Evolutionary conservation across 2,113 vertebrate genomes (phyloP).

Genomic region (Conger conger): DNA sequence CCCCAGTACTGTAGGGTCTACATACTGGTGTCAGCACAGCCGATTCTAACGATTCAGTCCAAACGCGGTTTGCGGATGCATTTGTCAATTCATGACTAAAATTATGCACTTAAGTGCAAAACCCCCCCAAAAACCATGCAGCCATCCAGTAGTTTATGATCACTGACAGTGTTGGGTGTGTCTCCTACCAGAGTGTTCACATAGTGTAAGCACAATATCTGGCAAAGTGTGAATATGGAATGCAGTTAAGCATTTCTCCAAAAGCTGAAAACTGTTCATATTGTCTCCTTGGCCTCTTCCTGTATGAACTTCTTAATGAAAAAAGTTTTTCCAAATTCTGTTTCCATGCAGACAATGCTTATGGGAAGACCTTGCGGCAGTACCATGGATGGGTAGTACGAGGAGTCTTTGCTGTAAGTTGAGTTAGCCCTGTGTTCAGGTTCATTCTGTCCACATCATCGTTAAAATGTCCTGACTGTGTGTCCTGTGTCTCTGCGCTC

Average conservation of each 20-base stretch:
- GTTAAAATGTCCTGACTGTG: not conserved
- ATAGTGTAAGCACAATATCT: not conserved
- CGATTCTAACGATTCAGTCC: no score
- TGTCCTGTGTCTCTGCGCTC: conserved; percentile 45
- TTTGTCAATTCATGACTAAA: no score
- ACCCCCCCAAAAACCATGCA: no score
- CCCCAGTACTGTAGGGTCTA: no score
- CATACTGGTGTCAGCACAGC: no score
- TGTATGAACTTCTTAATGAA: not conserved
- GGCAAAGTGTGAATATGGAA: not conserved
- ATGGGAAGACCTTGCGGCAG: conserved; percentile 88
- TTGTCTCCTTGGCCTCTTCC: not conserved
- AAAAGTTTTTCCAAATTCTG: not conserved
- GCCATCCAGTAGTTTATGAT: no score
- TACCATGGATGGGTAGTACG: conserved; percentile 97
- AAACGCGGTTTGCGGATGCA: not conserved
- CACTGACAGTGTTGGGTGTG: not conserved
- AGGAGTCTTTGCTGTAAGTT: conserved; percentile 92
- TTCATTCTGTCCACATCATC: not conserved
- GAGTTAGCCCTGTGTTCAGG: not conserved
- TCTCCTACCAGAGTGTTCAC: not conserved
- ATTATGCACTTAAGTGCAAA: no score
- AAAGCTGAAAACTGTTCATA: not conserved
- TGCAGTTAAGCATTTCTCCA: not conserved
- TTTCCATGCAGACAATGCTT: conserved; percentile 80